Conservation (phyloP, 2,888 invertebrate genomes). For the Melolontha melolontha region DNA sequence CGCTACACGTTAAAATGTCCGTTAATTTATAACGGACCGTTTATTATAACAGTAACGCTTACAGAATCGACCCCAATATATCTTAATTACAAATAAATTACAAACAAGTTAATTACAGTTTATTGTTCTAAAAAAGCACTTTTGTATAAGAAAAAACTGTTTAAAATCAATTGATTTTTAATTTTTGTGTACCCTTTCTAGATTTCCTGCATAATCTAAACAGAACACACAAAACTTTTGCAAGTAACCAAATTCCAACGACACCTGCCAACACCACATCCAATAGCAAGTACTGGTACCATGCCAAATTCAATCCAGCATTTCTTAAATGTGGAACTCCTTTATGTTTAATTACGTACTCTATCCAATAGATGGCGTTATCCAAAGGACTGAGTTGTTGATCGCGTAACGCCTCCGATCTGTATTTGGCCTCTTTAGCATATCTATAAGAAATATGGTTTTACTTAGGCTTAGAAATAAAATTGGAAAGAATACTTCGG, state of each 20-base stretch:
- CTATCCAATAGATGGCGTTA: slow-evolving; percentile 49
- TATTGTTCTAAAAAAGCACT: too few relatives aligned
- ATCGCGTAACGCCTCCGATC: slow-evolving; percentile 45
- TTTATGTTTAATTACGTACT: slow-evolving; percentile 49
- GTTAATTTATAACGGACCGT: too few relatives aligned
- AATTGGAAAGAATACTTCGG: background rate
- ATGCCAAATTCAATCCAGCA: slow-evolving; percentile 46
- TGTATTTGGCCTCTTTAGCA: slow-evolving; percentile 37
- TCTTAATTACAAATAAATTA: too few relatives aligned
- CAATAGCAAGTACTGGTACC: too few relatives aligned
- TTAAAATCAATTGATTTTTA: slow-evolving; percentile 25
- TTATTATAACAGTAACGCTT: too few relatives aligned
- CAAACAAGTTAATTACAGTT: too few relatives aligned
- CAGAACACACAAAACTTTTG: slow-evolving; percentile 2
- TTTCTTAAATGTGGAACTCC: slow-evolving; percentile 48
- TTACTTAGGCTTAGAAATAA: background rate
- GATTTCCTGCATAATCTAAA: background rate
- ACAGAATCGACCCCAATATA: too few relatives aligned
- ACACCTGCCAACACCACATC: slow-evolving; percentile 42
- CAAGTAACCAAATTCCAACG: too few relatives aligned
- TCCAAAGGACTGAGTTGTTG: slow-evolving; percentile 45
- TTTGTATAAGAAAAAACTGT: too few relatives aligned
- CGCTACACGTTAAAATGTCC: too few relatives aligned
- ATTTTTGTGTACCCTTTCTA: slow-evolving; percentile 3
- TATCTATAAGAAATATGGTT: slow-evolving; percentile 36